Percentiles rank a stretch among this genome's conserved stretches.
These are phyloP conservation scores for Hemicordylus capensis DNA, from an alignment of 2,113 vertebrate species.

Conservation along the genomic window DNA sequence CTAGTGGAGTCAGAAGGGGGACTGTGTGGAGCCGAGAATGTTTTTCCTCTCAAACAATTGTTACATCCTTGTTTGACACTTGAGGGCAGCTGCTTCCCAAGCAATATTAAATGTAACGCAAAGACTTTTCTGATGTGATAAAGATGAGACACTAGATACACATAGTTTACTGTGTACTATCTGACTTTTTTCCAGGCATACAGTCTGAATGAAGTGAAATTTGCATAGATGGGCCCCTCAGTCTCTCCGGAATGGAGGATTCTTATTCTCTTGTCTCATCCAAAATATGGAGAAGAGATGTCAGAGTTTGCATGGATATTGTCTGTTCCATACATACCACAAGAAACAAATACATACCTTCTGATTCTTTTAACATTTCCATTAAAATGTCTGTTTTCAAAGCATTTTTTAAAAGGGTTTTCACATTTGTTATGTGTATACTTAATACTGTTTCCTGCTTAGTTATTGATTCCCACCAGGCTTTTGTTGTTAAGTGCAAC, in stretches of 20 bases:
- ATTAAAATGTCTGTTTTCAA: slow-evolving; percentile 21
- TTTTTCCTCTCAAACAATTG: background rate
- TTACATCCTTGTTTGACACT: background rate
- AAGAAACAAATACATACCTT: background rate
- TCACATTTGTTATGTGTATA: slow-evolving; percentile 8
- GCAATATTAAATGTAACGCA: background rate
- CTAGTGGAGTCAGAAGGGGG: background rate
- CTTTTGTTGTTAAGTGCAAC: slow-evolving; percentile 23
- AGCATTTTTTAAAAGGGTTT: background rate
- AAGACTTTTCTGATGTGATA: background rate
- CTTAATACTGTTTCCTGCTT: slow-evolving; percentile 13
- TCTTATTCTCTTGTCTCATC: background rate
- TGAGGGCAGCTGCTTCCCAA: background rate
- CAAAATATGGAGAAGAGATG: slow-evolving; percentile 4
- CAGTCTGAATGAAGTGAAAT: background rate
- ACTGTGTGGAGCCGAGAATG: background rate
- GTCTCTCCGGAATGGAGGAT: background rate
- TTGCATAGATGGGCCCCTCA: background rate
- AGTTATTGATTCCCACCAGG: slow-evolving; percentile 20
- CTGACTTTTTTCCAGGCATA: background rate
- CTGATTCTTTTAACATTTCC: slow-evolving; percentile 9
- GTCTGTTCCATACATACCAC: background rate
- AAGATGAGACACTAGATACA: background rate
- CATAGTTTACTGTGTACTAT: background rate
- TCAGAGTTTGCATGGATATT: slow-evolving; percentile 1